A percentile compares a stretch with the other conserved stretches of the same genome.
These are phyloP conservation scores for Laticauda laticaudata DNA, from an alignment of 2,113 vertebrate species.

Conservation along the genomic window DNA sequence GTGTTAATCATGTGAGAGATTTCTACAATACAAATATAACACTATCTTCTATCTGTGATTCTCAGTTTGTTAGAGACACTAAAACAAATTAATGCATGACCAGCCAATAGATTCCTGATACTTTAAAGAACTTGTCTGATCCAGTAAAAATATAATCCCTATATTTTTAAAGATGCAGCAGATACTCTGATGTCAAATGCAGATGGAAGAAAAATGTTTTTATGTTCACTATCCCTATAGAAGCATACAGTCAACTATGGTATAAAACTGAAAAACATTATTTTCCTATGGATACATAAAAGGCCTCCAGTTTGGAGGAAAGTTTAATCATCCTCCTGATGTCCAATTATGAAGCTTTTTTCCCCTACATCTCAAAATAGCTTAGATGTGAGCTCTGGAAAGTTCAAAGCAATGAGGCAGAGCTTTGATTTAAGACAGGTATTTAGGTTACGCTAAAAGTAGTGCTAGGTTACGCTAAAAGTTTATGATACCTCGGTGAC, in stretches of 20 bases:
- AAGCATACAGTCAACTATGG: not conserved
- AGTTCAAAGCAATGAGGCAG: not conserved
- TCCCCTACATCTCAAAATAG: not conserved
- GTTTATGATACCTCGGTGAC: not conserved
- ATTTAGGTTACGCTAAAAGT: too few relatives aligned
- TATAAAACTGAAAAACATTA: not conserved
- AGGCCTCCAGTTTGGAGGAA: not conserved
- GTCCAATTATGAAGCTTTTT: not conserved
- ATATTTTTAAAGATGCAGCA: not conserved
- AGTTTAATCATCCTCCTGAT: not conserved
- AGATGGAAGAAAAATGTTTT: not conserved
- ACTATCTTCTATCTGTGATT: not conserved
- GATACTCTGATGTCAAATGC: constrained; percentile 6
- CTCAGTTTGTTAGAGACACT: not conserved
- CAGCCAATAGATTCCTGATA: not conserved
- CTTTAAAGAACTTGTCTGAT: not conserved
- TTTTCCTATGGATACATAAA: not conserved
- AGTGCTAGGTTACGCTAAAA: too few relatives aligned
- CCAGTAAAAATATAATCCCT: not conserved
- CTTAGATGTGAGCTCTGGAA: not conserved
- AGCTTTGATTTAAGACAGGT: not conserved
- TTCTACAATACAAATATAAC: not conserved
- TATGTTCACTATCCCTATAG: not conserved
- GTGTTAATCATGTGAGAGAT: not conserved
- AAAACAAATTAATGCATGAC: not conserved